Base-by-base conservation (phyloP, 2,888 invertebrate genomes). In the Orgyia antiqua region DNA sequence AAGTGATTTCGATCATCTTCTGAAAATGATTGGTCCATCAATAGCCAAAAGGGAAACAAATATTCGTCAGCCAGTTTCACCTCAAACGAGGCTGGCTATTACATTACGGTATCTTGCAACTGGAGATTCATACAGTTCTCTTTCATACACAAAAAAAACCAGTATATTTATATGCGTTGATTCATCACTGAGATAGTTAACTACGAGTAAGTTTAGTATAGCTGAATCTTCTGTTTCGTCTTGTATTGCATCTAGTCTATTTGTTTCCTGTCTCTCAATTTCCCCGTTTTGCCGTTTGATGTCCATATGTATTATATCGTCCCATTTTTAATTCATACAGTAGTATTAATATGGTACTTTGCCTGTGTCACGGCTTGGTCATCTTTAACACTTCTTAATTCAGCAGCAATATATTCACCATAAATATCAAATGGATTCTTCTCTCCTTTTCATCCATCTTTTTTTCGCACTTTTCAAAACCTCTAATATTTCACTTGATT, bases 1-100 rank as follows among this genome's bases (percentile, higher is more conserved):
- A 50, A 46, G 40, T 46, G 48, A 48, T 46, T 48, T 53, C 41
- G 35, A n/a, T n/a, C n/a, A 47, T 47, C 33, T 49, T 44, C 35
- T 43, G 31, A 34, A 48, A 43, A 40, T 44, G 35, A 41, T 45
- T 42, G 45, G 38, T 38, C 45, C 40, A 24, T 39, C 45, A 39
- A 44, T 44, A 47, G 42, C 33, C 39, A n/a, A n/a, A n/a, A n/a
- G n/a, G 37, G 36, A 46, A 46, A 42, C 42, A 45, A 50, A 42
- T 41, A 41, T 50, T 44, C 36, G 40, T 42, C 40, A 43, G 41
- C 43, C 41, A 38, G 39, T 47, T 44, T 42, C 38, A 37, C 44
- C 40, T 46, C 40, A 45, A 41, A 40, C 35, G 29, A 45, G 45
- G 36, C 42, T 42, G 17, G 40, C 42, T 31, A 19, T 19, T 34